Base-by-base conservation (phyloP, 2,113 vertebrate species). In the Pycnonotus jocosus region DNA sequence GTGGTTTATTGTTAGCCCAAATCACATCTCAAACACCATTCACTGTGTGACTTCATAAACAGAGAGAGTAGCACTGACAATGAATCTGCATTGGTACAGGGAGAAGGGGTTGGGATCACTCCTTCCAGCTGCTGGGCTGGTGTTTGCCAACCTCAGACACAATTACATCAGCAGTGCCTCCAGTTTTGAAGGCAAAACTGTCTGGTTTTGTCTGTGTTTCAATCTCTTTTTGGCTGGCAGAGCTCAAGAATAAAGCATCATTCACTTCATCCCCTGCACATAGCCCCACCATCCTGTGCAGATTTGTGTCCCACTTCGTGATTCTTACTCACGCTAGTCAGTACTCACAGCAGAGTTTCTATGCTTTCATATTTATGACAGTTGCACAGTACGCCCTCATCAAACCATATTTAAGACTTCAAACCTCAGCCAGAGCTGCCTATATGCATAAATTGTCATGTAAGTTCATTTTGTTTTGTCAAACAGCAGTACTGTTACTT, bases 1-100 rank as follows among this genome's bases (percentile, higher is more conserved):
- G 20, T 15, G 6, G 12, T n/a, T 90, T 42, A n/a, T 31, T 81
- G 68, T 53, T 12, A 81, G 37, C 25, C 38, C 57, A 58, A 37
- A 48, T 40, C 57, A 88, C 66, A 68, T 7, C 48, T 68, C 51
- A 64, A 51, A 53, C 3, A 1, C 18, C 48, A 42, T 40, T 47
- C 31, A 31, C 20, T 35, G 8, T 10, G 18, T 30, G 33, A 24
- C 12, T 45, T 62, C 61, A 61, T 6, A 38, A 84, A 42, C 16
- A 56, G 27, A 76, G 40, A 48, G 11, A 66, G 50, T 0, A 44
- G 54, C 69, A 81, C 30, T 60, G 79, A 48, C 64, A 76, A 27
- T 1, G 44, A 60, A 61, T 21, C 50, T 19, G 37, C 37, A 21
- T 0, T 5, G 12, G 21, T 21, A 40, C 28, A n/a, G n/a, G 27